These are phyloP conservation scores for Aphelinus certus DNA, from an alignment of 1,140 invertebrate genomes.

Conservation along the genomic window DNA sequence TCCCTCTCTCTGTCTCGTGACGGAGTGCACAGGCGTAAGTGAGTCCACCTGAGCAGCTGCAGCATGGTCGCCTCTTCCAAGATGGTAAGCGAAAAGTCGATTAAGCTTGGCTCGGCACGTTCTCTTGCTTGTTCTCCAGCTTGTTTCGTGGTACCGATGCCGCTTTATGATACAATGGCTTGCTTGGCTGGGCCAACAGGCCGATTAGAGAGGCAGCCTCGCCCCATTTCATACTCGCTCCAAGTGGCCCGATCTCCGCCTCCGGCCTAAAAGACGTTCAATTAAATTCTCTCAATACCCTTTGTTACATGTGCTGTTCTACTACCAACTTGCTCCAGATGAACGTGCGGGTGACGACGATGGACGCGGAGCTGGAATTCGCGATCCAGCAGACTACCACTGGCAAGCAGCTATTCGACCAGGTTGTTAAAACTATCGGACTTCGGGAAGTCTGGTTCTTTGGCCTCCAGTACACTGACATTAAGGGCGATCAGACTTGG, in stretches of 20 bases:
- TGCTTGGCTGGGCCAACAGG: background rate
- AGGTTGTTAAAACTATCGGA: constrained; percentile 99
- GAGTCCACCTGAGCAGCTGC: too few species aligned
- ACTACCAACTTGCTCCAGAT: constrained; percentile 69
- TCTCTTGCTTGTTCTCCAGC: background rate
- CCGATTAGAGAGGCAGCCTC: background rate
- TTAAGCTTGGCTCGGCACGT: background rate
- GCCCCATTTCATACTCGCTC: too few species aligned
- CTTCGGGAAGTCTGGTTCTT: constrained; percentile 99
- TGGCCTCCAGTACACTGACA: constrained; percentile 98
- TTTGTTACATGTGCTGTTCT: constrained; percentile 38
- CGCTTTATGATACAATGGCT: background rate
- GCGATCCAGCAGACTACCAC: constrained; percentile 99
- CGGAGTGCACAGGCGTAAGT: too few species aligned
- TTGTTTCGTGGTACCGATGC: background rate
- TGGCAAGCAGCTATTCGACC: constrained; percentile 99
- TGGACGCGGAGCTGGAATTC: constrained; percentile 99
- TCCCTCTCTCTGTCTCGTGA: too few species aligned
- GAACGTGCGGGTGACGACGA: constrained; percentile 99
- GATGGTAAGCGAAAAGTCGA: constrained; percentile 49
- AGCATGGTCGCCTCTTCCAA: constrained; percentile 56
- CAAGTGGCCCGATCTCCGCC: too few species aligned
- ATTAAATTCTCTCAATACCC: constrained; percentile 17
- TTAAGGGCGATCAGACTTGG: constrained; percentile 97
- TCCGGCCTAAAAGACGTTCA: background rate